Base-by-base conservation (phyloP, 2,888 invertebrate genomes). In the Diloba caeruleocephala region DNA sequence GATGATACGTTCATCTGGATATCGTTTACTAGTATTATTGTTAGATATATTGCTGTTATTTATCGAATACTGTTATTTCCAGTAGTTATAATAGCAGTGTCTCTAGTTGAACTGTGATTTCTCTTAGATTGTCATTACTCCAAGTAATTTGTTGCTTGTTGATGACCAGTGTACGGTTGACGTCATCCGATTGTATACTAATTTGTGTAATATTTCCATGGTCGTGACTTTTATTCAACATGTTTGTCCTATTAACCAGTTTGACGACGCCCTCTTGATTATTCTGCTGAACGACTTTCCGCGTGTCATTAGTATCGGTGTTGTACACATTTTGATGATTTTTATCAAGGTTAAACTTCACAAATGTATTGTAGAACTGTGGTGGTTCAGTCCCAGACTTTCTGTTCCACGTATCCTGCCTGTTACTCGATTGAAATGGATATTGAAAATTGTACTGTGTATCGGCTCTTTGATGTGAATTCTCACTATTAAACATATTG, bases 121-220 rank as follows among this genome's bases (percentile, higher is more conserved):
- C 17, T 25, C 12, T 33, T 25, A 29, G 13, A 19, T 26, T 13
- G 8, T 46, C 42, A 23, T 43, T 32, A 42, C 23, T 42, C 31
- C 12, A 19, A 39, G 42, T 65, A 52, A 44, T 41, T 41, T 21
- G 31, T 12, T 32, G 45, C 14, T 44, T 36, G 10, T 38, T 43
- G 44, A 26, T 56, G 29, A 43, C 50, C 17, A 25, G 12, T 7
- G 42, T 34, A 0, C 15, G 15, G 25, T 36, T 60, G 34, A 50
- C 45, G 39, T 70, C 51, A 49, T 41, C n/a, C 14, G 26, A 57
- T 46, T 52, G 66, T 54, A 3, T 49, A 39, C 9, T 54, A 33
- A 45, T 38, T 7, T 48, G 14, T 19, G 36, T 21, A 12, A 36
- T 17, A 33, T 45, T 33, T 5, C 9, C 17, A 23, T 34, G 26